phyloP scores from a whole-genome alignment of 1,140 invertebrate genomes.

The Drosophila albomicans region DNA sequence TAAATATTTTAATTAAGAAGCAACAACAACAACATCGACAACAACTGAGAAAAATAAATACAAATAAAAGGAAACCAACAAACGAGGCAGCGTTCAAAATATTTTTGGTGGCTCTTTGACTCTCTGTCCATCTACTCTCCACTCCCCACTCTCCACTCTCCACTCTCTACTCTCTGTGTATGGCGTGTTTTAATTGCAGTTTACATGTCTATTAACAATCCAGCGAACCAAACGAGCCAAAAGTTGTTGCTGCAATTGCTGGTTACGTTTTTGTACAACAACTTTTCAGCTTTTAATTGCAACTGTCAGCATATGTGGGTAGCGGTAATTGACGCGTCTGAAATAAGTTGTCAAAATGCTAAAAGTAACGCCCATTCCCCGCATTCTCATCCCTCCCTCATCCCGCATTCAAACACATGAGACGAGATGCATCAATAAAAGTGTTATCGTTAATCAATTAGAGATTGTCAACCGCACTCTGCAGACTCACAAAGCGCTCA shows the following conservation, averaged over 20 bases:
- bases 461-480: slow-evolving; percentile 47
- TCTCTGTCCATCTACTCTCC: background rate
- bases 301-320: slow-evolving; percentile 54
- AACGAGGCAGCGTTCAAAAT: slow-evolving; percentile 59
- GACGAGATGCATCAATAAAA: slow-evolving; percentile 38
- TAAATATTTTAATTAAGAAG: slow-evolving; percentile 80
- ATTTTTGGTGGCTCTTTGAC: slow-evolving; percentile 49
- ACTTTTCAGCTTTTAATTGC: slow-evolving; percentile 53
- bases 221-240: slow-evolving; percentile 28
- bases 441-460: slow-evolving; percentile 48
- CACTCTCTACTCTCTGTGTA: too few relatives aligned
- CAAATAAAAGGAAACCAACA: slow-evolving; percentile 28
- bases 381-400: background rate
- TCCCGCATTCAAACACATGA: background rate
- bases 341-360: slow-evolving; percentile 56
- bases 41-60: slow-evolving; percentile 14
- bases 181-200: slow-evolving; percentile 79
- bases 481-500: slow-evolving; percentile 39
- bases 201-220: slow-evolving; percentile 80
- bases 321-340: slow-evolving; percentile 52
- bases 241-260: slow-evolving; percentile 25
- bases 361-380: slow-evolving; percentile 31
- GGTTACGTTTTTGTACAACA: slow-evolving; percentile 25
- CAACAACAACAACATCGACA: slow-evolving; percentile 20
- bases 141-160: too few relatives aligned